Base-by-base conservation (phyloP, 2,888 invertebrate species). In the Seira ritae region DNA sequence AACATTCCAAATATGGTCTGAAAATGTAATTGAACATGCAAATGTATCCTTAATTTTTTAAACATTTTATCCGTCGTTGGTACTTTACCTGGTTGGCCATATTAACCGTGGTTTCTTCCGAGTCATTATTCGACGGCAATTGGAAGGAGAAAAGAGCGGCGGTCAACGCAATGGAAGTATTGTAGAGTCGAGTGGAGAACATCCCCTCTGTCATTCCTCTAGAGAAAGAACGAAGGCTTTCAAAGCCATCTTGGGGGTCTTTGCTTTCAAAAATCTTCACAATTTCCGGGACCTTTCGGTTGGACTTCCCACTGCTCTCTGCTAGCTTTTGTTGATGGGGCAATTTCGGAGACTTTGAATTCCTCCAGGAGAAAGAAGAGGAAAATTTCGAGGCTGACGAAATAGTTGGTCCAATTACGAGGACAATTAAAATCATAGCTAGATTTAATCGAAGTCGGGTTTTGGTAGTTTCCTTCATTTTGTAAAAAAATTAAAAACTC, bases 61-160 rank as follows among this genome's bases (percentile, higher is more conserved):
- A 50, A n/a, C 50, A 50, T 50, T 74, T 31, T 31, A 46, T 23
- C 46, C 1, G 22, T 76, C 10, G n/a, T n/a, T n/a, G n/a, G n/a
- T n/a, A n/a, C n/a, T n/a, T n/a, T 22, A 86, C 87, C 84, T 87
- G 87, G 50, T 87, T 87, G 0, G 86, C 87, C 19, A 85, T 68
- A 46, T 86, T 76, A 2, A 82, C 84, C 0, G 85, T 79, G 0
- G 84, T 79, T 1, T 71, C 71, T 67, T 85, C 81, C 2, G 66
- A 55, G n/a, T 67, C 60, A 12, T 22, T 62, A 6, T 70, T 23
- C 4, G 50, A 42, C 0, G 85, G 85, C 46, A 85, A 19, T 20
- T 83, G 76, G 31, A 79, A 85, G 0, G 85, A 71, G 31, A 85
- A 72, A 0, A 85, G 19, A 10, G 46, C 62, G 0, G 83, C 71